phyloP scores from a whole-genome alignment of 2,888 invertebrate genomes.

The Ichneumoninae sp. region DNA sequence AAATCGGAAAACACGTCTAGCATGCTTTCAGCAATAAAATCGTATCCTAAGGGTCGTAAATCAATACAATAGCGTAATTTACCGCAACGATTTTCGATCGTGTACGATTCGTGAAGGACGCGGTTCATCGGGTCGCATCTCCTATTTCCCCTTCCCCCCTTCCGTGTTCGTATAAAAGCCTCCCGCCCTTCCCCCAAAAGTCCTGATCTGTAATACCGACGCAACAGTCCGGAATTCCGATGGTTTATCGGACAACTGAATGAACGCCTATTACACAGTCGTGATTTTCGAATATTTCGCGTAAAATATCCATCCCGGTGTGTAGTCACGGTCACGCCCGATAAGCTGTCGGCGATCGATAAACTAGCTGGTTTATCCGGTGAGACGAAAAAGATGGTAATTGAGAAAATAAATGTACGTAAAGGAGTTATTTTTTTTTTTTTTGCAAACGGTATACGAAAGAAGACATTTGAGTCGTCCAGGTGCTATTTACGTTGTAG shows the following conservation, averaged over 20 bases:
- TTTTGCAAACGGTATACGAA: no score
- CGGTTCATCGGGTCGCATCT: slow-evolving; percentile 53
- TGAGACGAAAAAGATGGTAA: slow-evolving; percentile 1
- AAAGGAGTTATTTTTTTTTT: slow-evolving; percentile 4
- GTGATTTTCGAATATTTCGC: slow-evolving; percentile 56
- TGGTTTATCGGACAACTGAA: slow-evolving; percentile 58
- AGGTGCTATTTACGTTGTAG: slow-evolving; percentile 9
- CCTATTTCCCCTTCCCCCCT: slow-evolving; percentile 30
- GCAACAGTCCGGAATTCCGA: slow-evolving; percentile 63
- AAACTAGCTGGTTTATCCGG: slow-evolving; percentile 30
- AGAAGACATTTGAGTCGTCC: slow-evolving; percentile 28
- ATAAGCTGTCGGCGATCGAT: slow-evolving; percentile 38
- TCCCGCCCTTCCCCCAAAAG: background rate
- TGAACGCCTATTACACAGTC: slow-evolving; percentile 56
- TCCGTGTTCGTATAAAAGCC: slow-evolving; percentile 20
- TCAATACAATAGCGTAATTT: slow-evolving; percentile 49
- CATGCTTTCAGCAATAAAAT: background rate
- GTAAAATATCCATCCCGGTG: slow-evolving; percentile 35
- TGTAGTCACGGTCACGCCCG: slow-evolving; percentile 26
- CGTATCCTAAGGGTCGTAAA: slow-evolving; percentile 15
- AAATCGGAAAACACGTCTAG: background rate
- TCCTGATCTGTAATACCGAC: slow-evolving; percentile 47
- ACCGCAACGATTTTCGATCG: slow-evolving; percentile 57
- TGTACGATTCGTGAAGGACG: slow-evolving; percentile 33
- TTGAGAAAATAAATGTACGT: background rate